These are phyloP conservation scores for Sternotherus odoratus DNA, from an alignment of 2,797 vertebrate genomes.

Conservation along the genomic window DNA sequence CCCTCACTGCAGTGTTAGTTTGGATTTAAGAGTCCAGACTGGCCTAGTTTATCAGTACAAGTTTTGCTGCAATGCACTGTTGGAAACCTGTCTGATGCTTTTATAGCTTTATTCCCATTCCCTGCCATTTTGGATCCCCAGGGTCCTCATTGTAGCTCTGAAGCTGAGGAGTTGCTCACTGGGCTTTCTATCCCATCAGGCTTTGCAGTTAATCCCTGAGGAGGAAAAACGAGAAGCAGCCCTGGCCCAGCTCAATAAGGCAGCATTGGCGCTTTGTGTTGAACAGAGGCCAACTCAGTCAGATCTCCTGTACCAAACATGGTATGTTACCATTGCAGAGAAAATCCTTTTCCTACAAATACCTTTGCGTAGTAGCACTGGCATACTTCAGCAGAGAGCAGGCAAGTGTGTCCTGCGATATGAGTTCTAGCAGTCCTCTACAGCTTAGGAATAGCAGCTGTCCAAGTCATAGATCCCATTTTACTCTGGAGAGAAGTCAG, in stretches of 20 bases:
- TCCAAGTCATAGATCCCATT: constrained; percentile 16
- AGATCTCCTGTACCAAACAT: constrained; percentile 74
- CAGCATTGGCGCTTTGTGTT: constrained; percentile 80
- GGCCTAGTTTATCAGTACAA: not conserved
- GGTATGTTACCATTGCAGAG: constrained; percentile 79
- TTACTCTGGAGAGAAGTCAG: not conserved
- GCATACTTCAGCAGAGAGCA: not conserved
- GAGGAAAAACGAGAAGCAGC: constrained; percentile 78
- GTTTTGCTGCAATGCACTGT: not conserved
- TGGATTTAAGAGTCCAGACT: constrained; percentile 21
- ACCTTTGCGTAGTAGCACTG: not conserved
- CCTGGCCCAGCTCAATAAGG: constrained; percentile 82
- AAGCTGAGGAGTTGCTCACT: not conserved
- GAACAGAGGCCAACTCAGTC: constrained; percentile 58
- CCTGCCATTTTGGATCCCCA: not conserved
- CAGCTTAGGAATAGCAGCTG: constrained; percentile 47
- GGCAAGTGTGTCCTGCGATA: not conserved
- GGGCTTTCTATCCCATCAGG: constrained; percentile 76
- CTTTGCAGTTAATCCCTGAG: constrained; percentile 75
- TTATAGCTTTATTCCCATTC: not conserved
- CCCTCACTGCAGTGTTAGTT: not conserved
- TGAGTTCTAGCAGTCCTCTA: not conserved
- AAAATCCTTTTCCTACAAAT: not conserved
- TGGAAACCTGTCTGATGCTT: constrained; percentile 12
- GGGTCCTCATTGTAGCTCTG: not conserved